phyloP scores from a whole-genome alignment of 1,140 invertebrate species.

The Eciton burchellii region DNA sequence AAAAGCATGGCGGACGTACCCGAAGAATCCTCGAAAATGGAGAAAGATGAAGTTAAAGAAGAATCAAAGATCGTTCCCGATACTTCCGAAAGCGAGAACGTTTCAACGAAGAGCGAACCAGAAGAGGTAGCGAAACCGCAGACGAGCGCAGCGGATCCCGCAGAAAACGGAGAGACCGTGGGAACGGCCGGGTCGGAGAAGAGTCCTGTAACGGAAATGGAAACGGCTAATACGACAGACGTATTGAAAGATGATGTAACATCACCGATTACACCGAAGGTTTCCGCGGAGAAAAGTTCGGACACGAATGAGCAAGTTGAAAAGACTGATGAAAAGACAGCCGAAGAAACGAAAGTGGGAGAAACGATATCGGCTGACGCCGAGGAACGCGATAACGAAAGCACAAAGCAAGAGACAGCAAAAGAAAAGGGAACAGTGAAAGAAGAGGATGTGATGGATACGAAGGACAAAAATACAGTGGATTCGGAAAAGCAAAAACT shows the following conservation, averaged over 20 bases:
- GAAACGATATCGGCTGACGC: neutral
- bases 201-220: constrained; percentile 51
- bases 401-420: constrained; percentile 60
- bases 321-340: constrained; percentile 63
- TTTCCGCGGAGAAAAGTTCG: constrained; percentile 28
- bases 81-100: constrained; percentile 54
- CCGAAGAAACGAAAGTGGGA: constrained; percentile 43
- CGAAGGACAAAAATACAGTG: constrained; percentile 65
- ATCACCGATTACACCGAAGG: constrained; percentile 24
- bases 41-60: constrained; percentile 67
- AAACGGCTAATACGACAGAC: constrained; percentile 61
- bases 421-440: constrained; percentile 62
- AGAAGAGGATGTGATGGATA: constrained; percentile 62
- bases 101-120: constrained; percentile 55
- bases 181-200: constrained; percentile 56
- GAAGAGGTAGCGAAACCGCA: constrained; percentile 47
- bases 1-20: constrained; percentile 57
- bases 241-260: constrained; percentile 41
- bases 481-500: constrained; percentile 74
- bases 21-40: constrained; percentile 52
- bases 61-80: constrained; percentile 46
- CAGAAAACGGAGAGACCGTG: constrained; percentile 60
- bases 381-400: constrained; percentile 60
- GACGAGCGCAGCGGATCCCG: constrained; percentile 20
- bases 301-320: constrained; percentile 58